These are phyloP conservation scores for Drosophila neonasuta DNA, from an alignment of 2,888 invertebrate species.

Conservation along the genomic window DNA sequence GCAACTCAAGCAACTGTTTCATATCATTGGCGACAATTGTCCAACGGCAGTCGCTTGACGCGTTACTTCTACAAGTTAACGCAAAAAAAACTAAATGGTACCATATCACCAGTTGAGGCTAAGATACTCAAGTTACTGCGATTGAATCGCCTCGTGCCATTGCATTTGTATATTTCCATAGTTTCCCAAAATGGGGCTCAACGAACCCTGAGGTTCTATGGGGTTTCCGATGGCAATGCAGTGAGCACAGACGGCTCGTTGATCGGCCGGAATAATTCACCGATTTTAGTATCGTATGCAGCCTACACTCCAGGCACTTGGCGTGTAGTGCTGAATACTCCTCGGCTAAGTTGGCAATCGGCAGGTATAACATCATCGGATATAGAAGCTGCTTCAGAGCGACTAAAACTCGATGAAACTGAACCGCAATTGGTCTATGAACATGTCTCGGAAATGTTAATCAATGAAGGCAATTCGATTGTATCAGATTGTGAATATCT, in stretches of 20 bases:
- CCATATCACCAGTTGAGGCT: neutral
- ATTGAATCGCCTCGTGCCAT: neutral
- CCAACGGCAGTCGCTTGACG: neutral
- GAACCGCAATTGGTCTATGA: neutral
- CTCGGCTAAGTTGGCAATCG: neutral
- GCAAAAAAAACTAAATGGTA: neutral
- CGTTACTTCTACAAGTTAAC: neutral
- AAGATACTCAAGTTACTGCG: neutral
- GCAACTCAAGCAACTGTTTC: neutral
- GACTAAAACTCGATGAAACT: neutral
- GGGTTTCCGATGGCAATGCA: slow-evolving; percentile 7
- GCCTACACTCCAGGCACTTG: slow-evolving; percentile 7
- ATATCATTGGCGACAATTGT: slow-evolving; percentile 8
- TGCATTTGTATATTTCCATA: slow-evolving; percentile 2
- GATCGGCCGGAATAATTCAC: slow-evolving; percentile 1
- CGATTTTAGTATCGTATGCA: neutral
- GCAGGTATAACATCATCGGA: neutral
- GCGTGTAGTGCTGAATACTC: neutral
- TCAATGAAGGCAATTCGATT: neutral
- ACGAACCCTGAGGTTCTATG: slow-evolving; percentile 4
- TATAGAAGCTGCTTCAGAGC: neutral
- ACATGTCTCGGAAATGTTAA: neutral
- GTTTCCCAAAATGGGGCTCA: neutral
- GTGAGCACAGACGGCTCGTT: neutral
- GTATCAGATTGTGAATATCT: slow-evolving; percentile 1